Evolutionary conservation across 2,888 invertebrate genomes (phyloP).

Genomic region (Eurytoma adleriae): DNA sequence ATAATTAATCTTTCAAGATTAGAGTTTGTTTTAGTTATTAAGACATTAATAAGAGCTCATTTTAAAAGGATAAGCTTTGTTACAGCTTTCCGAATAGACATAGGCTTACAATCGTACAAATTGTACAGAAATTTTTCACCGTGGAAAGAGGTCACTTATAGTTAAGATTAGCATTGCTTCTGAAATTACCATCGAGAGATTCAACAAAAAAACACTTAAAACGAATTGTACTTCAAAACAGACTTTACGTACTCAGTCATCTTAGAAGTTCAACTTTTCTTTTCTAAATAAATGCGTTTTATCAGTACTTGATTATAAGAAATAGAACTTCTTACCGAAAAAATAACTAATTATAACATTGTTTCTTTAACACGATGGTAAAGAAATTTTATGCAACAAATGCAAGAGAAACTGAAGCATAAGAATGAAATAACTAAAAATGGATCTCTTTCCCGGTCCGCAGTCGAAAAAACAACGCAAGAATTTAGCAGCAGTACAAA

Average conservation of each 20-base stretch:
- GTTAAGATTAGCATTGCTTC: background rate
- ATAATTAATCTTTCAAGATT: conserved; percentile 42
- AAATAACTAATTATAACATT: too few relatives aligned
- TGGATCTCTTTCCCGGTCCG: conserved; percentile 5
- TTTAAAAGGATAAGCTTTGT: conserved; percentile 31
- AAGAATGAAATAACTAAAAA: conserved; percentile 15
- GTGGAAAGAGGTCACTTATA: conserved; percentile 20
- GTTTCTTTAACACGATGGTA: too few relatives aligned
- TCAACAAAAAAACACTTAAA: too few relatives aligned
- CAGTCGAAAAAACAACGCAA: conserved; percentile 34
- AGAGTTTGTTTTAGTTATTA: conserved; percentile 23
- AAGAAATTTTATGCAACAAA: too few relatives aligned
- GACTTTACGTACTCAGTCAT: too few relatives aligned
- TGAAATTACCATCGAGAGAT: too few relatives aligned
- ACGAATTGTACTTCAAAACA: too few relatives aligned
- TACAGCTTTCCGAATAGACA: conserved; percentile 9
- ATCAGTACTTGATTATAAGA: too few relatives aligned
- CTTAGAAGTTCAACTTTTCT: too few relatives aligned
- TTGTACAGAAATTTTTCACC: conserved; percentile 24
- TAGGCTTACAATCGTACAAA: conserved; percentile 43
- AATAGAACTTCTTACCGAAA: too few relatives aligned
- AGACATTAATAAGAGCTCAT: conserved; percentile 30
- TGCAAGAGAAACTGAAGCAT: background rate
- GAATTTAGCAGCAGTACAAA: conserved; percentile 29
- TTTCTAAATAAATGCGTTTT: too few relatives aligned